Evolutionary conservation across 2,797 vertebrate genomes (phyloP).

Genomic region (Emys orbicularis): DNA sequence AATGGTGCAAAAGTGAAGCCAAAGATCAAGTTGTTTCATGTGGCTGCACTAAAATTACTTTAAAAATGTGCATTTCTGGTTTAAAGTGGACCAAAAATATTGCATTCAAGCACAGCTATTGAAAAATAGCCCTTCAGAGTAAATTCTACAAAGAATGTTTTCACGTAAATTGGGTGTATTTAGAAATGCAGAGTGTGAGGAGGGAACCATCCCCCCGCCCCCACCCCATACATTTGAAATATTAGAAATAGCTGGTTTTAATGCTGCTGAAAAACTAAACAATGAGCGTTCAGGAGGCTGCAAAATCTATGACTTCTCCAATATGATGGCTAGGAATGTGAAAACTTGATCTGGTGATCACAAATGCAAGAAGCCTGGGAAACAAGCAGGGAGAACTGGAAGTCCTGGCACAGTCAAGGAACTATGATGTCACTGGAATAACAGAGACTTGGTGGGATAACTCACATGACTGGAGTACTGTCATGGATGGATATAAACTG

Average conservation of each 20-base stretch:
- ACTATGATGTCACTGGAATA: too few species aligned
- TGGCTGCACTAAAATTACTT: not conserved
- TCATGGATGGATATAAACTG: too few species aligned
- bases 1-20: conserved; percentile 21
- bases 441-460: too few species aligned
- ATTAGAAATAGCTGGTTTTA: not conserved
- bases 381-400: too few species aligned
- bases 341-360: not conserved
- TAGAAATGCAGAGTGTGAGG: rapidly evolving
- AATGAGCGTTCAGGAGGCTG: not conserved
- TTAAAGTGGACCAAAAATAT: conserved; percentile 4
- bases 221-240: not conserved
- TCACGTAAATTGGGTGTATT: not conserved
- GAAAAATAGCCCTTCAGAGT: not conserved
- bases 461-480: too few species aligned
- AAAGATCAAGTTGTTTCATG: not conserved
- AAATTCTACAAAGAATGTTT: not conserved
- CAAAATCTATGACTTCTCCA: not conserved
- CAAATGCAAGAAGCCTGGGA: too few species aligned
- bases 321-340: not conserved
- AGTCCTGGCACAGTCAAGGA: too few species aligned
- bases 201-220: not conserved
- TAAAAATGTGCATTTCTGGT: not conserved
- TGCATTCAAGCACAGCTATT: not conserved
- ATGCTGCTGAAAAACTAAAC: not conserved